These are phyloP conservation scores for Pristionchus maxplancki DNA, from an alignment of 2,888 invertebrate species.

Conservation along the genomic window DNA sequence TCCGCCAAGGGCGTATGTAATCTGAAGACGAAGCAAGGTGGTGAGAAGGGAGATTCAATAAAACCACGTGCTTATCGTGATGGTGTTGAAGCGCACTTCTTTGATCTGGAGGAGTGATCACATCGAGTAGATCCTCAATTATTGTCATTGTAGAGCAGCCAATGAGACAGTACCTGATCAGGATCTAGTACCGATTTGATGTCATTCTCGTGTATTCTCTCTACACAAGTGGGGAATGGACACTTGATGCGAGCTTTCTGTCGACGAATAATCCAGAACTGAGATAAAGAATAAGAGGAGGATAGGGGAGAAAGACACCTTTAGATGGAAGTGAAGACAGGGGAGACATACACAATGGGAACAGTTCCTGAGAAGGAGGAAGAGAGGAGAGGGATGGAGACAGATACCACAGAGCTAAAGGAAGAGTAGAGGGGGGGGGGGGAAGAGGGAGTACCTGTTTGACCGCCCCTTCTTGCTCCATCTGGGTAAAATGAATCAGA, in stretches of 20 bases:
- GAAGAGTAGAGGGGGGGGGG: background rate
- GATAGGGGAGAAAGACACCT: conserved; percentile 51
- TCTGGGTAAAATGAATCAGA: background rate
- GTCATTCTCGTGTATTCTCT: conserved; percentile 64
- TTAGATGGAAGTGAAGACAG: conserved; percentile 61
- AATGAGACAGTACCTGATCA: background rate
- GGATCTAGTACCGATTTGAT: conserved; percentile 64
- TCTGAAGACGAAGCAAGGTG: background rate
- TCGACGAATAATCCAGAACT: conserved; percentile 58
- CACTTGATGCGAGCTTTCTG: conserved; percentile 61
- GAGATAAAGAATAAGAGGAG: background rate
- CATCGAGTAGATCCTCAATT: conserved; percentile 57
- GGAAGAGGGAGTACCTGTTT: background rate
- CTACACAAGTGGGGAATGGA: conserved; percentile 53
- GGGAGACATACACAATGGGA: conserved; percentile 61
- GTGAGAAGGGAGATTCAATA: conserved; percentile 28
- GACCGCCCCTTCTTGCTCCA: conserved; percentile 12
- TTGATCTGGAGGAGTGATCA: conserved; percentile 57
- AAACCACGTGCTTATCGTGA: conserved; percentile 62
- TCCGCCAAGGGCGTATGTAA: conserved; percentile 29
- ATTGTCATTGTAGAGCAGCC: background rate
- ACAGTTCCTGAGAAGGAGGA: conserved; percentile 60
- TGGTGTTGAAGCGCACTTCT: conserved; percentile 61
- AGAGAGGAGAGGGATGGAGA: background rate
- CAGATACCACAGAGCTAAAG: conserved; percentile 30